phyloP scores from a whole-genome alignment of 2,113 vertebrate genomes.

The Seriola rivoliana region DNA sequence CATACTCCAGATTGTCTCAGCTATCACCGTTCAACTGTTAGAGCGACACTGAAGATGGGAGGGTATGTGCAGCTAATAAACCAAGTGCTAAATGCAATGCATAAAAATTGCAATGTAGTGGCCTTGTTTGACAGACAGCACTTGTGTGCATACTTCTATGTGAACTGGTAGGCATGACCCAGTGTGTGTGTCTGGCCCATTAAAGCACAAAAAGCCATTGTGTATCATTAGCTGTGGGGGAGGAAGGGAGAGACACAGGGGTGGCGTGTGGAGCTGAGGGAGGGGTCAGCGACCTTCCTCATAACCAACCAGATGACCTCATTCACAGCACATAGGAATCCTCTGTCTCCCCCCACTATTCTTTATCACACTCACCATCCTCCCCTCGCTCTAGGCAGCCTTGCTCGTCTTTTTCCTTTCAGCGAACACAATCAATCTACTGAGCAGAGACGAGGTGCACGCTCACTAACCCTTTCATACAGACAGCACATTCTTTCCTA shows the following conservation, averaged over 20 bases:
- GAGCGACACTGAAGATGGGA: not conserved
- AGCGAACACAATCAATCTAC: conserved; percentile 68
- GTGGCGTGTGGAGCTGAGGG: conserved; percentile 53
- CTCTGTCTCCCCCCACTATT: conserved; percentile 58
- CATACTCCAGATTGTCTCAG: not conserved
- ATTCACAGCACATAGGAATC: conserved; percentile 82
- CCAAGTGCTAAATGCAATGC: conserved; percentile 10
- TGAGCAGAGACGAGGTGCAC: conserved; percentile 38
- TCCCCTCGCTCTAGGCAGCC: conserved; percentile 50
- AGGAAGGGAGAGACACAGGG: conserved; percentile 42
- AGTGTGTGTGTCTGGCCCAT: conserved; percentile 58
- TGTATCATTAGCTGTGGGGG: conserved; percentile 64
- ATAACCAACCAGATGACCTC: conserved; percentile 81
- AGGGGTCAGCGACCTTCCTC: conserved; percentile 72
- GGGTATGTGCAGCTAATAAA: conserved; percentile 15
- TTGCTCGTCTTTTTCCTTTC: conserved; percentile 57
- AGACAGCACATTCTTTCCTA: conserved; percentile 51
- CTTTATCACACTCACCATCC: conserved; percentile 61
- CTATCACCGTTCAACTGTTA: not conserved
- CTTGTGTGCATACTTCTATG: conserved; percentile 42
- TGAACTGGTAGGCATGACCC: conserved; percentile 56
- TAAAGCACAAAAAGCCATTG: conserved; percentile 78
- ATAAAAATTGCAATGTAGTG: conserved; percentile 19
- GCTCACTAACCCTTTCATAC: conserved; percentile 60
- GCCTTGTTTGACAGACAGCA: conserved; percentile 50